Base-by-base conservation (phyloP, 2,888 invertebrate genomes). In the Homarus gammarus region DNA sequence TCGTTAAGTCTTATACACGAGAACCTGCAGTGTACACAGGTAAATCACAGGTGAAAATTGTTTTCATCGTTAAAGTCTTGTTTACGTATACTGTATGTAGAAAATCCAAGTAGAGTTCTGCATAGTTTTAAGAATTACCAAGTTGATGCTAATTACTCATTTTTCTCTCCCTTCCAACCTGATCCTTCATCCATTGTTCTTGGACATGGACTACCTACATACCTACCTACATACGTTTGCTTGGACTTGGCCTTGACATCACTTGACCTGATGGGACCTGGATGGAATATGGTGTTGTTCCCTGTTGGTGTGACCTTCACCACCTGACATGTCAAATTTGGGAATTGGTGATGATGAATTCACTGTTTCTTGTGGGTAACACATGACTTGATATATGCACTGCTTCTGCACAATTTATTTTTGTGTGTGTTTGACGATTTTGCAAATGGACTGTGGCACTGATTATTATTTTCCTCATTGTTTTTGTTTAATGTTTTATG, bases 111-210 rank as follows among this genome's bases (percentile, higher is more conserved):
- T n/a, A n/a, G n/a, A n/a, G n/a, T n/a, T n/a, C n/a, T n/a, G n/a
- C n/a, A n/a, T n/a, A n/a, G n/a, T n/a, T n/a, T n/a, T n/a, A n/a
- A n/a, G n/a, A n/a, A 73, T 85, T 85, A 70, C 75, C 90, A 44
- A 87, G 84, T 44, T 44, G 12, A 44, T 44, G 12, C 44, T 8
- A 44, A 44, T 44, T 44, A 92, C 91, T 70, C 85, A 79, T 78
- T 40, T 78, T 40, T 78, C 51, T 78, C 33, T 78, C 51, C 31
- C 49, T 22, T 44, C 77, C n/a, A 27, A 40, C n/a, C 33, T 70
- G 70, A 70, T 31, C 36, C 31, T 44, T 44, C 77, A 44, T 12
- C 77, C 49, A 44, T 49, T 78, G 77, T 51, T 22, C 51, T 56
- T n/a, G 56, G 79, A 81, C 61, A 70, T 36, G 33, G 70, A 70